Percentiles rank a stretch among this genome's conserved stretches.
Conservation (phyloP, 2,797 vertebrate genomes). For the Propithecus perrieri region DNA sequence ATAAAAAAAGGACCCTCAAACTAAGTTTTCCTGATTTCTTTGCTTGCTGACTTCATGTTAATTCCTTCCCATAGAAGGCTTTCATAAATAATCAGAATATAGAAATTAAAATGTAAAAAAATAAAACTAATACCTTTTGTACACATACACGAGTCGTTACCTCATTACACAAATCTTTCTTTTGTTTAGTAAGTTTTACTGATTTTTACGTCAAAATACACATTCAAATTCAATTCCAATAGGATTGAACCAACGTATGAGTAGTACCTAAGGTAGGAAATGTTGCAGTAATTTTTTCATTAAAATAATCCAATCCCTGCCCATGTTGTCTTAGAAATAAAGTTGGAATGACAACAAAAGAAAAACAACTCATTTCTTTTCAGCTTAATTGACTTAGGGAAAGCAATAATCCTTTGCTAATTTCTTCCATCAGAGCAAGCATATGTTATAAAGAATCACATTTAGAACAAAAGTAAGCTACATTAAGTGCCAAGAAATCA, state of each 20-base stretch:
- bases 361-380: slow-evolving; percentile 76
- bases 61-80: neutral
- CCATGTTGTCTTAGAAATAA: slow-evolving; percentile 74
- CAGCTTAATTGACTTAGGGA: slow-evolving; percentile 78
- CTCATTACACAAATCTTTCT: neutral
- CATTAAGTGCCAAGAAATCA: neutral
- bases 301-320: slow-evolving; percentile 63
- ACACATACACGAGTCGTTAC: neutral
- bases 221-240: slow-evolving; percentile 20
- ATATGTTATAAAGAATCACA: slow-evolving; percentile 81
- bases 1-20: too few species aligned
- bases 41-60: neutral
- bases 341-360: slow-evolving; percentile 67
- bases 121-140: neutral
- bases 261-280: slow-evolving; percentile 61
- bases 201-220: slow-evolving; percentile 39
- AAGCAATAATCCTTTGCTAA: slow-evolving; percentile 83
- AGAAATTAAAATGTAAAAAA: neutral
- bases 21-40: neutral
- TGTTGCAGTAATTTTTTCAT: slow-evolving; percentile 76
- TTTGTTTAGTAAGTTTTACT: slow-evolving; percentile 6
- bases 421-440: slow-evolving; percentile 82
- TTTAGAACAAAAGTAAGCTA: slow-evolving; percentile 69
- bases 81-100: neutral
- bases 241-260: slow-evolving; percentile 34